Conservation (phyloP, 2,888 invertebrate species). For the Sepioteuthis lessoniana region DNA sequence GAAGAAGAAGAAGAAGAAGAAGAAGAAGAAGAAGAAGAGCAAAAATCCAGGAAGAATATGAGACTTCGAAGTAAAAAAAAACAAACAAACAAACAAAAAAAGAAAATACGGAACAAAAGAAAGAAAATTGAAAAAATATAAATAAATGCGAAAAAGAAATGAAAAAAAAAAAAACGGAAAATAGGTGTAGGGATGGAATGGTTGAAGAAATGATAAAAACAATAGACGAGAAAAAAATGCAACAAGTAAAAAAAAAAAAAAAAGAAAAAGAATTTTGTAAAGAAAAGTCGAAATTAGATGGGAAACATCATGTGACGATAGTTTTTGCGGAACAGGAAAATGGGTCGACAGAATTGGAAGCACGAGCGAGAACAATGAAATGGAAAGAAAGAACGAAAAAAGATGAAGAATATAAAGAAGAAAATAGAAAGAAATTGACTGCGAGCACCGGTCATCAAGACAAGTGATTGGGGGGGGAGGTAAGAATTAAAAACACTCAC, state of each 20-base stretch:
- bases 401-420: background rate
- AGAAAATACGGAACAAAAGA: background rate
- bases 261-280: background rate
- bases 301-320: background rate
- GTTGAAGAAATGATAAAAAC: background rate
- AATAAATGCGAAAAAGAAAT: background rate
- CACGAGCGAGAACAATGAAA: background rate
- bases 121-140: background rate
- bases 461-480: background rate
- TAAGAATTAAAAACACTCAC: too few relatives aligned
- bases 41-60: background rate
- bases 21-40: background rate
- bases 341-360: constrained; percentile 1
- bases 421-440: background rate
- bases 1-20: background rate
- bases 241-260: background rate
- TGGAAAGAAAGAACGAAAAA: background rate
- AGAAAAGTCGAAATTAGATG: constrained; percentile 3
- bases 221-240: background rate
- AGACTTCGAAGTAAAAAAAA: background rate
- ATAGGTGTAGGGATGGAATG: too few relatives aligned
- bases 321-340: background rate
- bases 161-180: background rate
- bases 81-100: background rate
- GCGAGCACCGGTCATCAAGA: background rate